Evolutionary conservation across 37 sponge, comb jelly and placozoan genomes (phyloP), one percentile per base, ranked within the genome.

Genomic region (Oopsacas minuta): DNA sequence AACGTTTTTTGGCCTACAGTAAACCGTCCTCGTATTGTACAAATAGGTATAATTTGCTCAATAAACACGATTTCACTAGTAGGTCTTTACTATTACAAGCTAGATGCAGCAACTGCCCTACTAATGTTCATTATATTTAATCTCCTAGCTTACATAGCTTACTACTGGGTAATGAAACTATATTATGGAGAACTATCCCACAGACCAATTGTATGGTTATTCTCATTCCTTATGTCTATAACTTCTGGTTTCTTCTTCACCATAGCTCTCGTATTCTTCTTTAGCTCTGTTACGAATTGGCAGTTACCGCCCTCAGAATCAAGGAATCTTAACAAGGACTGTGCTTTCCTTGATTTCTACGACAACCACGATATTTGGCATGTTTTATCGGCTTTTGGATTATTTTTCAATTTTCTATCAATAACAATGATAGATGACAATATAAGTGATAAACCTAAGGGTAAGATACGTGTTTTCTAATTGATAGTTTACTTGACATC

Each of bases 331-430:
- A 95, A 95, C 82, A 34, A 88, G 30, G 53, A 83, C 15, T 95
- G 96, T 75, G 25, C 52, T 30, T 42, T 93, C 30, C 82, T 92
- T n/a, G 90, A 53, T 36, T 97, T 97, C 85, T 97, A 94, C 82
- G 93, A 94, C 91, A 83, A 87, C 83, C 99, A 97, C 81, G 95
- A 97, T 83, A 52, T 97, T 36, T 97, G 99, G 99, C 99, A 97
- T 87, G 89, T 97, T 84, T 85, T 97, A 53, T 94, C 99, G 34
- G 92, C 99, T 1, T 81, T 84, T 85, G 95, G 92, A n/a, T 75
- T 97, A 83, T 97, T 97, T 85, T 94, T 94, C 69, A 88, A 92
- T 35, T 94, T 97, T 53, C 81, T 97, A 12, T 3, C 30, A 25
- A 61, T 61, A 25, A 61, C 75, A n/a, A 61, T 61, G 75, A 61